Conservation (phyloP, 2,113 vertebrate species). For the Verasper variegatus region DNA sequence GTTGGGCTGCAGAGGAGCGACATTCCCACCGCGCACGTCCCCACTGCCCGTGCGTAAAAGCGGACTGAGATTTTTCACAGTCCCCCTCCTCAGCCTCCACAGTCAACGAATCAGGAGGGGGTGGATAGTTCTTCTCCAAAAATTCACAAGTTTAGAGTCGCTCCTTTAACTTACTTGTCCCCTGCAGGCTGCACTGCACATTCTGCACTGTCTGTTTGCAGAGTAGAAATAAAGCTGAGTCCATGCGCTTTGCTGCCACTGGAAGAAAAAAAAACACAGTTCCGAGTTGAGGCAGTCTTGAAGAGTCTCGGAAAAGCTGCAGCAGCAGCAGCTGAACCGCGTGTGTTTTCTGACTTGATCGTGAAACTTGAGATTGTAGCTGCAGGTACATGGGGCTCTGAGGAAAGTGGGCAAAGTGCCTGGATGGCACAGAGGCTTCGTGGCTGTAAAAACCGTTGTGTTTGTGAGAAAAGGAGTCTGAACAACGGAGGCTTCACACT, state of each 20-base stretch:
- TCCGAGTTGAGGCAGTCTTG: not conserved
- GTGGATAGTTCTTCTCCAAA: slow-evolving; percentile 12
- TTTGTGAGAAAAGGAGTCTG: slow-evolving; percentile 49
- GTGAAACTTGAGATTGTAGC: slow-evolving; percentile 82
- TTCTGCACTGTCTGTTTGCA: slow-evolving; percentile 46
- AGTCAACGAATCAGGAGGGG: slow-evolving; percentile 6
- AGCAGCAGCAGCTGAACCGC: slow-evolving; percentile 60
- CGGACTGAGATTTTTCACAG: slow-evolving; percentile 35
- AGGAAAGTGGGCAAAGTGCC: slow-evolving; percentile 86
- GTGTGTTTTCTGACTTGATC: slow-evolving; percentile 79
- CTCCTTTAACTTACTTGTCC: slow-evolving; percentile 13
- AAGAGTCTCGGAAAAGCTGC: slow-evolving; percentile 61
- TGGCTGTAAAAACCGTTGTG: slow-evolving; percentile 70
- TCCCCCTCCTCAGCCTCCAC: not conserved
- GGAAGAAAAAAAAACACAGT: slow-evolving; percentile 18
- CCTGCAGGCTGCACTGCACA: slow-evolving; percentile 16
- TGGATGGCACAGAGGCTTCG: slow-evolving; percentile 77
- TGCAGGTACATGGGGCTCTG: slow-evolving; percentile 85
- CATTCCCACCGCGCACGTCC: slow-evolving; percentile 53
- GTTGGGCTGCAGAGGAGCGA: slow-evolving; percentile 79
- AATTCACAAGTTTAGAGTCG: slow-evolving; percentile 23
- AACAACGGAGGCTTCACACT: slow-evolving; percentile 22
- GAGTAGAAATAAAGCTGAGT: slow-evolving; percentile 22
- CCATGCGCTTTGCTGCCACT: not conserved
- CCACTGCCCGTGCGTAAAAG: slow-evolving; percentile 53